Evolutionary conservation across 2,888 invertebrate genomes (phyloP).

Genomic region (Silvanus unidentatus): DNA sequence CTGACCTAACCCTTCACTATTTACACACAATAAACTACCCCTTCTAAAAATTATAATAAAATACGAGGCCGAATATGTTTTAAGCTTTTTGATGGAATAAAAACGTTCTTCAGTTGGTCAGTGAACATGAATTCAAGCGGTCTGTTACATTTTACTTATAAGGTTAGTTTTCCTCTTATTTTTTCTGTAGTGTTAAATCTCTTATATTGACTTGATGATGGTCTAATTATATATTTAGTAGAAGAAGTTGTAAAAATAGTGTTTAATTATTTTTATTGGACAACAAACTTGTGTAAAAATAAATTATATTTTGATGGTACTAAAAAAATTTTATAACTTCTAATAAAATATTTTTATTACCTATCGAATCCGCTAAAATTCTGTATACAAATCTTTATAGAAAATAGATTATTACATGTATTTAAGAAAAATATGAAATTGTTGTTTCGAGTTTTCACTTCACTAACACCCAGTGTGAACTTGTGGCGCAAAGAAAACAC

Average conservation of each 20-base stretch:
- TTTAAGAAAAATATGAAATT: no score
- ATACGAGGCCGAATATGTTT: no score
- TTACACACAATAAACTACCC: constrained; percentile 22
- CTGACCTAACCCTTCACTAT: constrained; percentile 34
- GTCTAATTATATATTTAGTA: neutral
- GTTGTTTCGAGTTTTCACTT: no score
- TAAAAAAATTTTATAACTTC: neutral
- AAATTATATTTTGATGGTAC: neutral
- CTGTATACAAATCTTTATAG: no score
- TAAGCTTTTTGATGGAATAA: no score
- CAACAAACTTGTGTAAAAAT: neutral
- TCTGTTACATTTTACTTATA: neutral
- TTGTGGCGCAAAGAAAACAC: no score
- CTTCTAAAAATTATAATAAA: no score
- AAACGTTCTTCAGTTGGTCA: no score
- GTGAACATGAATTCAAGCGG: no score
- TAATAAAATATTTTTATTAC: neutral
- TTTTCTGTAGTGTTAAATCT: neutral
- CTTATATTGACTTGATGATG: neutral
- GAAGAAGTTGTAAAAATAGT: neutral
- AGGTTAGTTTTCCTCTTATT: neutral
- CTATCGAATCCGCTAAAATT: neutral
- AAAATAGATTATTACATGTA: no score
- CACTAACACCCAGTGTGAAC: no score
- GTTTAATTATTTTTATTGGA: neutral